phyloP scores from a whole-genome alignment of 2,888 invertebrate species.

The Anticlea derivata region DNA sequence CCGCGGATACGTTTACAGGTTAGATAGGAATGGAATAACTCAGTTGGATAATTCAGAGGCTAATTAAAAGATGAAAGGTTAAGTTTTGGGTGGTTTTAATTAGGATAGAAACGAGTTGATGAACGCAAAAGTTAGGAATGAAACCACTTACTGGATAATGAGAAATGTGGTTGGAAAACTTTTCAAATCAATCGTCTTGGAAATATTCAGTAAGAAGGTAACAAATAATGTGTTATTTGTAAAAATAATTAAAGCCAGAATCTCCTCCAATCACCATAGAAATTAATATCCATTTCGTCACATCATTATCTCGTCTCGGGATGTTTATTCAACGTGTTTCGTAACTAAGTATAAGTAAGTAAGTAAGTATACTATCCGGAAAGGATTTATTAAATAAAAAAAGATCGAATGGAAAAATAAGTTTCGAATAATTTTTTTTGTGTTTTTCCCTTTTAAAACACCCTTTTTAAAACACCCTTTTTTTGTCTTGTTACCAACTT shows the following conservation, averaged over 20 bases:
- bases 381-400: too few relatives aligned
- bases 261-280: background rate
- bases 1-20: constrained; percentile 36
- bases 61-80: constrained; percentile 31
- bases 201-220: too few relatives aligned
- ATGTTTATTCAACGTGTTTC: too few relatives aligned
- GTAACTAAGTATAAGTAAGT: too few relatives aligned
- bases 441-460: too few relatives aligned
- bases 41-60: constrained; percentile 32
- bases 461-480: too few relatives aligned
- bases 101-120: constrained; percentile 1
- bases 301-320: constrained; percentile 26
- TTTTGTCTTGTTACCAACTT: too few relatives aligned
- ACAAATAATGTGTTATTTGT: background rate
- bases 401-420: too few relatives aligned
- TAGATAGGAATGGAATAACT: constrained; percentile 38
- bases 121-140: constrained; percentile 1
- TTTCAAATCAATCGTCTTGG: constrained; percentile 3
- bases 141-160: background rate
- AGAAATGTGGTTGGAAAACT: background rate
- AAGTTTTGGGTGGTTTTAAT: constrained; percentile 19
- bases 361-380: too few relatives aligned
- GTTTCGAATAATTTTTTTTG: too few relatives aligned
- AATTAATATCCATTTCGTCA: constrained; percentile 11
- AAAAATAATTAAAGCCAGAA: constrained; percentile 4